Evolutionary conservation across 2,888 invertebrate genomes (phyloP), one percentile per base, ranked within the genome.

Genomic region (Nudaria mundana): DNA sequence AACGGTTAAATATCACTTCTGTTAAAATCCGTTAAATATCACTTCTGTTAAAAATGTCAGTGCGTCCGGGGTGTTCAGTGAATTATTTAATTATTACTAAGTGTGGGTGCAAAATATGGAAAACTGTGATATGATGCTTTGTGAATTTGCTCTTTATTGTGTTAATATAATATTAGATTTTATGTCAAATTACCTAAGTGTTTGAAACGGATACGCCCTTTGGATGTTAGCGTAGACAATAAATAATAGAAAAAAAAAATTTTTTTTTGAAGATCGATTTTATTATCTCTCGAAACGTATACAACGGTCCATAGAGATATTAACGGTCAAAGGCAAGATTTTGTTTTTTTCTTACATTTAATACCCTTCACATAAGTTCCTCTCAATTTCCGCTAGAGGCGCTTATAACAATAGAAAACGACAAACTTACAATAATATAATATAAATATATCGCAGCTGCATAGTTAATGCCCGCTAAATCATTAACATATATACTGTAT

Each of bases 71-170:
- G 20, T 6, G 18, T 34, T 35, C 16, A 26, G 34, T 40, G 37
- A 41, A 37, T 37, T 29, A 15, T 36, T 29, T 26, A 31, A 32
- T 38, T 56, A 56, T 53, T n/a, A 46, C 16, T 56, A 66, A 61
- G 76, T 64, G 73, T 75, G 80, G 74, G 79, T 79, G 81, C 71
- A 74, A 73, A 73, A 69, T 71, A 76, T 78, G 76, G 66, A 77
- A 77, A 57, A 57, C 85, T 84, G 85, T 85, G 83, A 84, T 83
- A 83, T 70, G 50, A 69, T 55, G 74, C 67, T 76, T 74, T 78
- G 78, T 76, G 72, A 72, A 71, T 68, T 64, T 66, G 76, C 72
- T 70, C 54, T 60, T 32, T 28, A 61, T 61, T n/a, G 53, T 65
- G 64, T 66, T 63, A 51, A 60, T 71, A 65, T 45, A 22, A 24